Percentiles rank a stretch among this genome's conserved stretches.
Evolutionary conservation across 2,113 vertebrate species (phyloP).

Genomic region (Mustelus asterias): DNA sequence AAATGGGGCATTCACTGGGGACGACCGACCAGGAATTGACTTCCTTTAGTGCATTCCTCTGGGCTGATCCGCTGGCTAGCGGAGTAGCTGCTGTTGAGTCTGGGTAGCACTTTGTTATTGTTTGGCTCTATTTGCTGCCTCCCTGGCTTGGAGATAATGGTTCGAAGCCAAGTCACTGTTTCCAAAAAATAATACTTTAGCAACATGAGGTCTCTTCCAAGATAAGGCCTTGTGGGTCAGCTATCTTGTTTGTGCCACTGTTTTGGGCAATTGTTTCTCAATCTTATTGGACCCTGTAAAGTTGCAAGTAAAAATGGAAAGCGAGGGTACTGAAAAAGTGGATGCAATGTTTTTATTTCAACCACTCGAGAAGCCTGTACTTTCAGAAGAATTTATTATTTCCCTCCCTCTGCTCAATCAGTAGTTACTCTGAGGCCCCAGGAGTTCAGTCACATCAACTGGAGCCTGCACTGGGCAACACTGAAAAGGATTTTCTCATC

Average conservation of each 20-base stretch:
- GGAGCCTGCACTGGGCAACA: neutral
- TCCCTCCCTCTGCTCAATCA: neutral
- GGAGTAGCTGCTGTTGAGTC: neutral
- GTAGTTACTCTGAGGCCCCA: neutral
- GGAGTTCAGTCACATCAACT: neutral
- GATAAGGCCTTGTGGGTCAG: neutral
- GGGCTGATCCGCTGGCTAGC: neutral
- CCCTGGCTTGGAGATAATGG: neutral
- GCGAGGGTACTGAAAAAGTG: neutral
- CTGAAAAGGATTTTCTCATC: neutral
- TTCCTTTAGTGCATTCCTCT: neutral
- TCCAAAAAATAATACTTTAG: neutral
- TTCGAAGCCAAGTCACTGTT: neutral
- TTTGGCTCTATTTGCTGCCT: neutral
- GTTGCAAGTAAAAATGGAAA: neutral
- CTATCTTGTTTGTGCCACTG: neutral
- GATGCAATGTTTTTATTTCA: neutral
- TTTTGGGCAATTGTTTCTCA: neutral
- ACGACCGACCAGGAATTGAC: neutral
- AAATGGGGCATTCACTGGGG: neutral
- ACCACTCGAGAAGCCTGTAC: neutral
- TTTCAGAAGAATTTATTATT: constrained; percentile 3
- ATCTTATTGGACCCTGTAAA: neutral
- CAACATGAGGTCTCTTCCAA: neutral
- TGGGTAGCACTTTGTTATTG: neutral